These are phyloP conservation scores for Stratiomys singularior DNA, from an alignment of 2,888 invertebrate genomes.

Conservation along the genomic window DNA sequence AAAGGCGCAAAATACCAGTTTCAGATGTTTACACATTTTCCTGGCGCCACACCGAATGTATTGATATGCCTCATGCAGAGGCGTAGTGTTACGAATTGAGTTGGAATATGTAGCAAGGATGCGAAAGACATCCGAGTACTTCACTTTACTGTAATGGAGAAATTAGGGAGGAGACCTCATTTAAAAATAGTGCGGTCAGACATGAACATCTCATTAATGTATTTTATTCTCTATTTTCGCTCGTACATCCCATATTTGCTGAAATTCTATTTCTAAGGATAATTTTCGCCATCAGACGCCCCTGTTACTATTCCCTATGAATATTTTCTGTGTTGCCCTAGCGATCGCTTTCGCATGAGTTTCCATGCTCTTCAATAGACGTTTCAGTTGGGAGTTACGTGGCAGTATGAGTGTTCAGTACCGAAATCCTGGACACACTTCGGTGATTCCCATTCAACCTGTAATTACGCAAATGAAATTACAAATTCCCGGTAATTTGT, in stretches of 20 bases:
- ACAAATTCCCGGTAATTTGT: conserved; percentile 36
- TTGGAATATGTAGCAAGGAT: too few relatives aligned
- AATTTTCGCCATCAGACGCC: neutral
- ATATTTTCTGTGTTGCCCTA: neutral
- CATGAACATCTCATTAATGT: too few relatives aligned
- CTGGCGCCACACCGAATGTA: too few relatives aligned
- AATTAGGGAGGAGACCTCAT: too few relatives aligned
- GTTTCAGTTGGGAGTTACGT: conserved; percentile 26
- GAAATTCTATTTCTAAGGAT: too few relatives aligned
- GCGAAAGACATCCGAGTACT: too few relatives aligned
- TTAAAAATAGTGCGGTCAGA: too few relatives aligned
- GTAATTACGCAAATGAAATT: conserved; percentile 43
- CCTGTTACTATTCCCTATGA: neutral
- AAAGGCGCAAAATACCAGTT: conserved; percentile 14
- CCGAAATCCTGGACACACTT: conserved; percentile 21
- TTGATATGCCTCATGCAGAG: too few relatives aligned
- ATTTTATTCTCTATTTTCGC: too few relatives aligned
- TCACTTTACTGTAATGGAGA: too few relatives aligned
- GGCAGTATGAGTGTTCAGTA: neutral
- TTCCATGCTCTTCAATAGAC: neutral
- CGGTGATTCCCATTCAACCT: conserved; percentile 19
- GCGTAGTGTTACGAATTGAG: too few relatives aligned
- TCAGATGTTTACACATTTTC: neutral
- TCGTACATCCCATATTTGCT: too few relatives aligned
- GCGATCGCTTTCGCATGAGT: neutral